Base-by-base conservation (phyloP, 2,113 vertebrate genomes). In the Sterna hirundo region DNA sequence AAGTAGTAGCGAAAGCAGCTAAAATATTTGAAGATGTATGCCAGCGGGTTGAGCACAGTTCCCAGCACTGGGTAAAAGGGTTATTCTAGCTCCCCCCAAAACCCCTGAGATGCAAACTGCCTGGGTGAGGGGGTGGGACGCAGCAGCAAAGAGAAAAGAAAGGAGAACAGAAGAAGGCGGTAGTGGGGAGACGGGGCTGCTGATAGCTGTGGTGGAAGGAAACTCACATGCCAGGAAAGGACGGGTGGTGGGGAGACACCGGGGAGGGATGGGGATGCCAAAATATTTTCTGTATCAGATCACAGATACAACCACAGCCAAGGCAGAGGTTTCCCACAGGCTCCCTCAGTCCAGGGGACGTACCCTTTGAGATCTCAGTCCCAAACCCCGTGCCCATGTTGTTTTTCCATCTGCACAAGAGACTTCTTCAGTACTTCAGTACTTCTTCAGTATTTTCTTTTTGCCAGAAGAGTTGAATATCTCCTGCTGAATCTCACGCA, bases 321-420 rank as follows among this genome's bases (percentile, higher is more conserved):
- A 83, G 34, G 55, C 42, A 30, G 32, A 64, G 27, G n/a, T 71
- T 89, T 83, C 72, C 34, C n/a, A 47, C 29, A 71, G 75, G 20
- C 44, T 92, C 13, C 7, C 22, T 68, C 42, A 21, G 40, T 30
- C 16, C 2, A 2, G 12, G 10, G 22, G 8, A 27, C 0, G 0
- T 65, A 60, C 9, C 26, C 44, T 82, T 34, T 83, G 57, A 75
- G 52, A 81, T 86, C 51, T 83, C 72, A 38, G 0, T 81, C 47
- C 18, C 51, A 69, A 61, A 42, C 25, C 7, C 40, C 64, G 18
- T 10, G 2, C 70, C 10, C 13, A 65, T 17, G 6, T 83, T 40
- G 5, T 65, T 29, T 83, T 83, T 91, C 47, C 25, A 79, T 79
- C 40, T 83, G 18, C 15, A 26, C n/a, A 66, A 7, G 29, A 64